phyloP scores from a whole-genome alignment of 2,888 invertebrate genomes.

The Caenorhabditis parvicauda region DNA sequence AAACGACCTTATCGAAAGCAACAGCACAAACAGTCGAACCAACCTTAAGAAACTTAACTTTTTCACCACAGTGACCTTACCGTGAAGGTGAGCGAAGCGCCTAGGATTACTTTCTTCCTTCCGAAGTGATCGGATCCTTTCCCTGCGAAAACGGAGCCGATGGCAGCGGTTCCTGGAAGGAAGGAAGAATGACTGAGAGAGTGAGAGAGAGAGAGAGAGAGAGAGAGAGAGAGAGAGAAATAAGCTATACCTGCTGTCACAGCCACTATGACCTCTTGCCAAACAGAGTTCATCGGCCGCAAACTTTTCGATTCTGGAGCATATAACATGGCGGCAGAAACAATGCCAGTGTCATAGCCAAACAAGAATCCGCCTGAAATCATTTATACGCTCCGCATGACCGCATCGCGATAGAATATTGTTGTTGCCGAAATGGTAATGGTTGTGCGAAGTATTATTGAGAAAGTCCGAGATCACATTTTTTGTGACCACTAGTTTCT shows the following conservation, averaged over 20 bases:
- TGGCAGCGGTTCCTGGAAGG: slow-evolving; percentile 36
- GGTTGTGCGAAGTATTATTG: too few relatives aligned
- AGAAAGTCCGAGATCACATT: too few relatives aligned
- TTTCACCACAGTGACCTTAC: too few relatives aligned
- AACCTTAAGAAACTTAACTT: too few relatives aligned
- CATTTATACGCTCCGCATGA: slow-evolving; percentile 1
- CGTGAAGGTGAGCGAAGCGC: slow-evolving; percentile 66
- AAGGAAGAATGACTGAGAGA: background rate
- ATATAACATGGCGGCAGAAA: slow-evolving; percentile 65
- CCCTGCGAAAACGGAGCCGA: slow-evolving; percentile 60
- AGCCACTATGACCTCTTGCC: slow-evolving; percentile 56
- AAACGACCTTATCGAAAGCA: slow-evolving; percentile 36
- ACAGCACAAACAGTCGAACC: slow-evolving; percentile 64
- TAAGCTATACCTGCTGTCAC: slow-evolving; percentile 36
- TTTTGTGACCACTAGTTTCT: too few relatives aligned
- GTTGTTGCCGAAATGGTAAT: too few relatives aligned
- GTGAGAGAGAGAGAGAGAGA: background rate
- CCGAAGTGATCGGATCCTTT: slow-evolving; percentile 66
- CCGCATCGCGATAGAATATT: background rate
- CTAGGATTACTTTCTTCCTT: slow-evolving; percentile 66
- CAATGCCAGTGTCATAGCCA: slow-evolving; percentile 69
- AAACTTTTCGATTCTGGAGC: slow-evolving; percentile 39
- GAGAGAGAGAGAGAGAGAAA: background rate
- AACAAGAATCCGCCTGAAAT: slow-evolving; percentile 60
- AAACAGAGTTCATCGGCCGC: slow-evolving; percentile 41